Evolutionary conservation across 2,797 vertebrate species (phyloP).

Genomic region (Lagorchestes hirsutus): DNA sequence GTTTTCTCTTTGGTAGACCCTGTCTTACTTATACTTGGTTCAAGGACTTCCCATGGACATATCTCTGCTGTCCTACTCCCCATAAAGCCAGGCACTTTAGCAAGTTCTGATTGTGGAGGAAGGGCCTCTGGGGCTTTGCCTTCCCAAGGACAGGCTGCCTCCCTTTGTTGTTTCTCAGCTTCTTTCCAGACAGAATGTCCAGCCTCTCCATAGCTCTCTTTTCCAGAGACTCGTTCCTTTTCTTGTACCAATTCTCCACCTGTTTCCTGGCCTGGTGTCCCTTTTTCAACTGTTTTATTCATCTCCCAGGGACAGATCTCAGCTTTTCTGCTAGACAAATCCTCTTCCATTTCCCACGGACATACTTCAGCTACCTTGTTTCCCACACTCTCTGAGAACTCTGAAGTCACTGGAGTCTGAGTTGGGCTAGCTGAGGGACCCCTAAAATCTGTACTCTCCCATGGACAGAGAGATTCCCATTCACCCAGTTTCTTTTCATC

Average conservation of each 20-base stretch:
- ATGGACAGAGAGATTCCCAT: slow-evolving; percentile 69
- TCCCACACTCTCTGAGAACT: not conserved
- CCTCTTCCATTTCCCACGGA: slow-evolving; percentile 84
- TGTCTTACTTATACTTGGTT: slow-evolving; percentile 51
- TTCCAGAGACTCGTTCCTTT: slow-evolving; percentile 46
- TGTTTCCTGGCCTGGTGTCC: fast-evolving
- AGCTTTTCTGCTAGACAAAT: slow-evolving; percentile 68
- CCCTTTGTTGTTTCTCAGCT: slow-evolving; percentile 73
- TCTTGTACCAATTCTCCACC: not conserved
- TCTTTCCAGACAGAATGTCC: slow-evolving; percentile 69
- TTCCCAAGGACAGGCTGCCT: slow-evolving; percentile 84
- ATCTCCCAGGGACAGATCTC: slow-evolving; percentile 82
- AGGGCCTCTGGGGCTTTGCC: slow-evolving; percentile 67
- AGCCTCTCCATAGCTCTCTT: not conserved
- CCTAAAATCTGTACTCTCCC: slow-evolving; percentile 77
- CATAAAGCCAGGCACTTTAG: slow-evolving; percentile 50
- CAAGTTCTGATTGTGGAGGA: slow-evolving; percentile 42
- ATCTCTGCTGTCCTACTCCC: slow-evolving; percentile 77
- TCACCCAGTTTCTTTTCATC: slow-evolving; percentile 62
- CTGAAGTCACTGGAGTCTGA: not conserved
- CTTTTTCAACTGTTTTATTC: fast-evolving
- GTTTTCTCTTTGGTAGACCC: slow-evolving; percentile 68
- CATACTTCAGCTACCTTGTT: slow-evolving; percentile 55
- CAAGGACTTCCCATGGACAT: slow-evolving; percentile 76
- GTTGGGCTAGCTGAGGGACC: slow-evolving; percentile 37